A percentile compares a stretch with the other conserved stretches of the same genome.
phyloP scores from a whole-genome alignment of 2,113 vertebrate species.

The Sus scrofa region DNA sequence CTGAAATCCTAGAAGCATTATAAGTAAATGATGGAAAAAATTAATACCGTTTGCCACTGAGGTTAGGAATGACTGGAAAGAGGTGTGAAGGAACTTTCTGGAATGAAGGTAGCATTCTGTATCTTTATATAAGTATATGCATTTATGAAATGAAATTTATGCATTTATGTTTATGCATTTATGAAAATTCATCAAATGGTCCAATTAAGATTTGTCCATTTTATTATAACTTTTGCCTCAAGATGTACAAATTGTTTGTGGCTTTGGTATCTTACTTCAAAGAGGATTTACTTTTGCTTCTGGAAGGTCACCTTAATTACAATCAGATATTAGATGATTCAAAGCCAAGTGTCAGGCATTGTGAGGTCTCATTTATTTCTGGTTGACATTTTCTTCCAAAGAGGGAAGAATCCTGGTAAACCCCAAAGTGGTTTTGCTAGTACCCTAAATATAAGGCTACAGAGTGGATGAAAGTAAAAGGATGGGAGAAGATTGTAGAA shows the following conservation, averaged over 20 bases:
- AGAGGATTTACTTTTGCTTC: slow-evolving; percentile 22
- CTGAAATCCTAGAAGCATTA: background rate
- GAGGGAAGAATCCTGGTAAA: background rate
- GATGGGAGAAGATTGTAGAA: background rate
- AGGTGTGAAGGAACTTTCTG: background rate
- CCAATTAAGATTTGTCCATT: background rate
- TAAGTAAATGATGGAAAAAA: background rate
- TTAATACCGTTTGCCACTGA: background rate
- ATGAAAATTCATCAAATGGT: background rate
- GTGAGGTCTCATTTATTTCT: background rate
- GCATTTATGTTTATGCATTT: no score
- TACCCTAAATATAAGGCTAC: background rate
- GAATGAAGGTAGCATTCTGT: background rate
- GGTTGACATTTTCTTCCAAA: slow-evolving; percentile 10
- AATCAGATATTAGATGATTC: background rate
- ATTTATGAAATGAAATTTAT: no score
- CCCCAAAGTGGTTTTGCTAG: background rate
- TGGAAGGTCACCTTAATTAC: slow-evolving; percentile 29
- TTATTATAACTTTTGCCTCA: background rate
- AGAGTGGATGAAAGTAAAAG: background rate
- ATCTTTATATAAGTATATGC: background rate
- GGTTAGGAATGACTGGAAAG: background rate
- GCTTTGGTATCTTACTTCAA: background rate
- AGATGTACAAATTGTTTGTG: background rate
- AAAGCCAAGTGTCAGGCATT: background rate